Base-by-base conservation (phyloP, 2,113 vertebrate species). In the Podocnemis expansa region DNA sequence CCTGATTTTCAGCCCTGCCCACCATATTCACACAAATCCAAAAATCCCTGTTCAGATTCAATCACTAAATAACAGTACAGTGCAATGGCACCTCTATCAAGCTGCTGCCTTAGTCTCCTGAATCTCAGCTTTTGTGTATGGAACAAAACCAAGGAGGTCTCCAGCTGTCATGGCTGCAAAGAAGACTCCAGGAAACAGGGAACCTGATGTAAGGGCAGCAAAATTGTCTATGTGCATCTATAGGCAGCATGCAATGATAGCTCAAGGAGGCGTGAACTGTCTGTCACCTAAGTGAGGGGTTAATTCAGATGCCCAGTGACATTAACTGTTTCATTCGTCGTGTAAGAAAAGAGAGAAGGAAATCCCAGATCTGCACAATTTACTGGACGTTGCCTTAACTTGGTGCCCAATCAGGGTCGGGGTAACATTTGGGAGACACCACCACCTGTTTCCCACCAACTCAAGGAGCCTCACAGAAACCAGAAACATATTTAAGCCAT, bases 401-500 rank as follows among this genome's bases (percentile, higher is more conserved):
- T 70, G 63, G 34, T 70, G n/a, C n/a, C n/a, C 63, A 70, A n/a
- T 70, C 19, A 17, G n/a, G n/a, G n/a, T n/a, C n/a, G n/a, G 17
- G n/a, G 19, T 70, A 38, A 34, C n/a, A 38, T 70, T 38, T 70
- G 17, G 58, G 63, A 70, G 34, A 70, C 10, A 19, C 4, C 19
- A n/a, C 63, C 63, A 38, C 63, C 10, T 70, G 22, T 38, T 70
- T 22, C 2, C 34, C 63, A 2, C 63, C 29, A 38, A 38, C 4
- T 60, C 8, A 5, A 19, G 75, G 29, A 80, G 31, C 43, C 63
- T 70, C 38, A 19, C n/a, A 70, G 63, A 25, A 17, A 16, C 67
- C 43, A 1, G 1, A 13, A 14, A 21, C 5, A 1, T 0, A 0
- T 19, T 2, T 6, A 7, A 5, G 34, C 49, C 49, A n/a, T 10